Percentiles rank a stretch among this genome's conserved stretches.
Evolutionary conservation across 1,140 invertebrate genomes (phyloP).

Genomic region (Trissolcus basalis): DNA sequence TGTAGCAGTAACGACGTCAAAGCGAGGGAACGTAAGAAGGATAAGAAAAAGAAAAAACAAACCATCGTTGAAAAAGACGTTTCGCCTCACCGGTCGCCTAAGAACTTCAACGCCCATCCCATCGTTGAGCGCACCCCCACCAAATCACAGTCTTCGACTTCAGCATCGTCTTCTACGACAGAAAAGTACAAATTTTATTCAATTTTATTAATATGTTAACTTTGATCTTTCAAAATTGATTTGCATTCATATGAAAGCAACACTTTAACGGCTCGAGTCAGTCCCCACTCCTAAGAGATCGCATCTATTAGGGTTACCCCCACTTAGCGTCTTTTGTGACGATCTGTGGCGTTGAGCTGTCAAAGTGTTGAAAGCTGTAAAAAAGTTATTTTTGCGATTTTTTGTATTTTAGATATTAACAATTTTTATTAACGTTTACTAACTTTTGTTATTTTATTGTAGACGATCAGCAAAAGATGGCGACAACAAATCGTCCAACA

Average conservation of each 20-base stretch:
- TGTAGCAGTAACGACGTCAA: constrained; percentile 87
- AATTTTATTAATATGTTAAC: no score
- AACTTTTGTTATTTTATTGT: constrained; percentile 11
- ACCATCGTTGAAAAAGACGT: constrained; percentile 64
- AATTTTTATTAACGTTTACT: no score
- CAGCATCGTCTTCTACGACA: neutral
- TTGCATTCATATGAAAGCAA: no score
- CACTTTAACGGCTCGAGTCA: no score
- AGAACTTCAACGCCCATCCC: constrained; percentile 34
- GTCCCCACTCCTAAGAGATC: no score
- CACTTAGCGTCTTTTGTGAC: no score
- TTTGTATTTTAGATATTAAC: constrained; percentile 1
- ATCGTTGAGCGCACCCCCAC: constrained; percentile 24
- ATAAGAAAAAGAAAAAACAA: constrained; percentile 87
- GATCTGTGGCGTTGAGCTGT: no score
- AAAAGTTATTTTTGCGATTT: neutral
- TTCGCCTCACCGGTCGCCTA: constrained; percentile 67
- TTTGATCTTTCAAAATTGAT: no score
- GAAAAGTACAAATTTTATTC: constrained; percentile 23
- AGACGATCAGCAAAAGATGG: constrained; percentile 60
- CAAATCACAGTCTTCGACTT: constrained; percentile 21
- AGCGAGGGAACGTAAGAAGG: constrained; percentile 80
- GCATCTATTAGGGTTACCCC: no score
- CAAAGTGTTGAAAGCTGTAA: no score
- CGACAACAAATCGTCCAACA: constrained; percentile 30